A percentile compares a stretch with the other conserved stretches of the same genome.
Conservation (phyloP, 2,888 invertebrate species). For the Lepidonotus clava region DNA sequence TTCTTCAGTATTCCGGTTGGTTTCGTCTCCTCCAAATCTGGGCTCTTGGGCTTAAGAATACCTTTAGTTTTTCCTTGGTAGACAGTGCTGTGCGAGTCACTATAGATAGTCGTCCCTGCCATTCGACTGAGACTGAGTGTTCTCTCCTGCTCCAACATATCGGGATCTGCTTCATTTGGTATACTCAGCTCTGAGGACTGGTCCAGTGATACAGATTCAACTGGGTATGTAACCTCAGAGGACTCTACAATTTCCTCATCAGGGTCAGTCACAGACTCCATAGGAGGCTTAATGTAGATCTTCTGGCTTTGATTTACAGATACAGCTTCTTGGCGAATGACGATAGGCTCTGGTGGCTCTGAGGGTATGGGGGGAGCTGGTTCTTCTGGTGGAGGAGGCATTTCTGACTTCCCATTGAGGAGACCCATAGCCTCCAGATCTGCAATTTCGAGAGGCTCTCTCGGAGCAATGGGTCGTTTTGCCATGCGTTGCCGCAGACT, state of each 20-base stretch:
- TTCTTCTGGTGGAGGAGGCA: constrained; percentile 26
- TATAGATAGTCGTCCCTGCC: background rate
- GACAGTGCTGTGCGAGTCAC: background rate
- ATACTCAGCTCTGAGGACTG: constrained; percentile 9
- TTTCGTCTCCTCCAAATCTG: background rate
- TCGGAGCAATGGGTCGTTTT: background rate
- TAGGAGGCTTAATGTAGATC: constrained; percentile 14
- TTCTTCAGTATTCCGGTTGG: background rate
- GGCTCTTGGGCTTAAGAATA: background rate
- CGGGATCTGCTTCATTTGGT: constrained; percentile 42
- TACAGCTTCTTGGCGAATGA: background rate
- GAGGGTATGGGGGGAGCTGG: constrained; percentile 33
- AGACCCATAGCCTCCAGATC: constrained; percentile 36
- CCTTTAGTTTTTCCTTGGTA: background rate
- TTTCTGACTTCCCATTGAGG: background rate
- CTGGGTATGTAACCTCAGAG: background rate
- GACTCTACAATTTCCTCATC: background rate
- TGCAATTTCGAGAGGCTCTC: constrained; percentile 26
- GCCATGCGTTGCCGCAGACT: constrained; percentile 19
- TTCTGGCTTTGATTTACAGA: background rate
- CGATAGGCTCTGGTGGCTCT: constrained; percentile 11
- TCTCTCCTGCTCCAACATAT: background rate
- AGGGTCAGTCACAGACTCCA: constrained; percentile 29
- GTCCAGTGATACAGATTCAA: background rate
- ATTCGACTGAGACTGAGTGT: background rate